phyloP scores from a whole-genome alignment of 2,888 invertebrate genomes.

The Tridacna gigas region DNA sequence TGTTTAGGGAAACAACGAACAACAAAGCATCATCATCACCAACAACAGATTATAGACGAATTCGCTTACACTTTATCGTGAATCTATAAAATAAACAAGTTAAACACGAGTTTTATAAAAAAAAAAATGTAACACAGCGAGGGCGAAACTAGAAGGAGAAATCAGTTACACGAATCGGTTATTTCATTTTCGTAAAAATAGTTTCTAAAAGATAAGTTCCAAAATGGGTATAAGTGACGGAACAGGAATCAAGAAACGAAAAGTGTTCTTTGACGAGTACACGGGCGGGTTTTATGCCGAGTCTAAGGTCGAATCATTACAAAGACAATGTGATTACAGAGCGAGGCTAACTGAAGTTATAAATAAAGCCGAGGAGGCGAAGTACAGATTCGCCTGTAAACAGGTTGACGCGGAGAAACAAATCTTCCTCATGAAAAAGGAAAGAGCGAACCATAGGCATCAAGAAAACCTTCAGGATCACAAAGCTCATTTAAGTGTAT shows the following conservation, averaged over 20 bases:
- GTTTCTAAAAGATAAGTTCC: background rate
- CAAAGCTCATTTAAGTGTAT: conserved; percentile 72
- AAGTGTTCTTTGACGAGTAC: conserved; percentile 74
- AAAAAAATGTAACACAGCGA: too few species aligned
- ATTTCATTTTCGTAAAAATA: too few species aligned
- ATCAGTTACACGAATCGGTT: too few species aligned
- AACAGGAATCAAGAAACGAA: conserved; percentile 62
- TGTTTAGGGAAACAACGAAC: too few species aligned
- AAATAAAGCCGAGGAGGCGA: conserved; percentile 72
- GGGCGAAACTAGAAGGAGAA: too few species aligned
- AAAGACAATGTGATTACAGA: conserved; percentile 72
- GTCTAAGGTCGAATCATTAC: conserved; percentile 72
- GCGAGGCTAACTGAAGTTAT: conserved; percentile 73
- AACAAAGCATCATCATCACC: too few species aligned
- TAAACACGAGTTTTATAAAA: too few species aligned
- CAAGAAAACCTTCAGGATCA: conserved; percentile 72
- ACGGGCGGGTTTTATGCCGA: conserved; percentile 74
- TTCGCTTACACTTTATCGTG: too few species aligned
- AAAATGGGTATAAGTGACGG: conserved; percentile 4
- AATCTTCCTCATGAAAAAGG: conserved; percentile 71
- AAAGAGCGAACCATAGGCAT: conserved; percentile 64
- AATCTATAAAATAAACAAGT: too few species aligned
- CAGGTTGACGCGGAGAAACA: conserved; percentile 71
- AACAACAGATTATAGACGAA: too few species aligned
- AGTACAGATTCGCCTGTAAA: conserved; percentile 64